These are phyloP conservation scores for Orthonevra nobilis DNA, from an alignment of 2,888 invertebrate species.

Conservation along the genomic window DNA sequence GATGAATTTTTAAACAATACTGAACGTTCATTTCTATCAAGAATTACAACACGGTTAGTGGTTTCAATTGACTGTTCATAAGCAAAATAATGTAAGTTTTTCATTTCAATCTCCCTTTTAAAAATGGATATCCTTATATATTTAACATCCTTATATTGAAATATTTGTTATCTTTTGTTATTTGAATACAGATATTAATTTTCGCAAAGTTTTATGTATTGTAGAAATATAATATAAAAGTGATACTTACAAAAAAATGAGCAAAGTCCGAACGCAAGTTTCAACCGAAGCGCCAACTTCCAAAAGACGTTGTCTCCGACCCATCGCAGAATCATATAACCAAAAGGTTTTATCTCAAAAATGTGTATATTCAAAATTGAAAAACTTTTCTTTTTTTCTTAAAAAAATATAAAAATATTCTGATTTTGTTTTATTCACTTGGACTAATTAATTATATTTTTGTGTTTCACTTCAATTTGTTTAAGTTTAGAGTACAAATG, in stretches of 20 bases:
- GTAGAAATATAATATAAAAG: not conserved
- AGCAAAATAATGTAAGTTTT: too few relatives aligned
- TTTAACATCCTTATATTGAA: too few relatives aligned
- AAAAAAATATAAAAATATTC: conserved; percentile 47
- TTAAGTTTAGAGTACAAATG: conserved; percentile 51
- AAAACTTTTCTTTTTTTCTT: conserved; percentile 32
- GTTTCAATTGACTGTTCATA: too few relatives aligned
- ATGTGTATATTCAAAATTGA: conserved; percentile 8
- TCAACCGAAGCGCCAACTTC: conserved; percentile 21
- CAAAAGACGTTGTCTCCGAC: conserved; percentile 11
- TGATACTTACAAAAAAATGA: conserved; percentile 49
- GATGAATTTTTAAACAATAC: too few relatives aligned
- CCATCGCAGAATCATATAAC: conserved; percentile 29
- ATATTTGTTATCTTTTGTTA: too few relatives aligned
- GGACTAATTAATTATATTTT: conserved; percentile 51
- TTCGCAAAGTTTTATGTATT: too few relatives aligned
- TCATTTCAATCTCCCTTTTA: too few relatives aligned
- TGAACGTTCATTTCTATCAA: too few relatives aligned
- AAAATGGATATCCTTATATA: too few relatives aligned
- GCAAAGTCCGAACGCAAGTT: conserved; percentile 17
- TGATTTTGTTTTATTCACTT: conserved; percentile 55
- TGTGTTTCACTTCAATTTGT: conserved; percentile 49
- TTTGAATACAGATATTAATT: too few relatives aligned
- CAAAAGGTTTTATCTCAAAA: conserved; percentile 7
- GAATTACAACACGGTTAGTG: too few relatives aligned